Evolutionary conservation across 2,888 invertebrate genomes (phyloP), one percentile per base, ranked within the genome.

Genomic region (Fragum sueziense): DNA sequence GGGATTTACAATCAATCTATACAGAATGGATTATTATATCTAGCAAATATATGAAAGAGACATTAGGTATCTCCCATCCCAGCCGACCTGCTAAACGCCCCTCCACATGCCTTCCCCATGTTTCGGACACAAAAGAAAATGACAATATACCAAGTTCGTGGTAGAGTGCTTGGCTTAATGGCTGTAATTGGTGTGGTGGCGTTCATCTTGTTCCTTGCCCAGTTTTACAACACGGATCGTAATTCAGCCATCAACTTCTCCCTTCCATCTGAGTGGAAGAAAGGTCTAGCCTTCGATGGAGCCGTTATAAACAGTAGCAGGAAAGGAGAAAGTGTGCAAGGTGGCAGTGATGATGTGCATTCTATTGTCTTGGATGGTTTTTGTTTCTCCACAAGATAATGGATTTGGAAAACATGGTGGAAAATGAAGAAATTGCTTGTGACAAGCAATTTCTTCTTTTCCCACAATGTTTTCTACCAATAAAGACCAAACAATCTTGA

Each of bases 361-460:
- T 97, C 97, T 0, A 96, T 97, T 31, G 96, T 98, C 87, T 96
- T 98, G 86, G 98, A 98, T 94, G 98, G n/a, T n/a, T n/a, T n/a
- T n/a, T n/a, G n/a, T n/a, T n/a, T n/a, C n/a, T n/a, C n/a, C n/a
- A n/a, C n/a, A n/a, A n/a, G n/a, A n/a, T n/a, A n/a, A n/a, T n/a
- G n/a, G n/a, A n/a, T n/a, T n/a, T n/a, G n/a, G n/a, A n/a, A n/a
- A n/a, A n/a, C n/a, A n/a, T n/a, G n/a, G n/a, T n/a, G n/a, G n/a
- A n/a, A n/a, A n/a, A n/a, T n/a, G n/a, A n/a, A n/a, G n/a, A n/a
- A n/a, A n/a, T n/a, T n/a, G n/a, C n/a, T n/a, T 37, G 52, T 11
- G 7, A 52, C 11, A 17, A 52, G 52, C 52, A 52, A n/a, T 52
- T 52, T 52, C 52, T 52, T 22, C 52, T 11, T 52, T 52, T 52